These are phyloP conservation scores for Polia nebulosa DNA, from an alignment of 2,888 invertebrate species.

Conservation along the genomic window DNA sequence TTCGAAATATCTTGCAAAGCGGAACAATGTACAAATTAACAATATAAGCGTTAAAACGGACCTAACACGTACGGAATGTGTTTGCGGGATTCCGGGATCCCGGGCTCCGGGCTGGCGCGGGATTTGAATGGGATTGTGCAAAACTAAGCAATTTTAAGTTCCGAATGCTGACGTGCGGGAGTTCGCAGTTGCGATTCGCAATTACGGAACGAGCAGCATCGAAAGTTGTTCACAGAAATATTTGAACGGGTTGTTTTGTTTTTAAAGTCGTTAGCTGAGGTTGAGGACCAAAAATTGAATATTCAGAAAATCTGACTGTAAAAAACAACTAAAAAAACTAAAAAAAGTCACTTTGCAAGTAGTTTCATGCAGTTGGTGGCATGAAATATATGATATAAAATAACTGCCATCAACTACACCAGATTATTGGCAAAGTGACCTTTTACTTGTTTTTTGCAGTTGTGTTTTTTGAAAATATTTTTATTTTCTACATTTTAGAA, in stretches of 20 bases:
- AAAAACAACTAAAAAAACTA: too few relatives aligned
- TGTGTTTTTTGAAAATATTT: too few relatives aligned
- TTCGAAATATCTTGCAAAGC: slow-evolving; percentile 47
- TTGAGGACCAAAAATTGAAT: neutral
- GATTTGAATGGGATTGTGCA: slow-evolving; percentile 53
- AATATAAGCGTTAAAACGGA: slow-evolving; percentile 55
- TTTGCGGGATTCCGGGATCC: slow-evolving; percentile 42
- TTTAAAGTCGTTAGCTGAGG: neutral
- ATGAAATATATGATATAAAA: too few relatives aligned
- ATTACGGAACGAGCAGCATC: slow-evolving; percentile 19
- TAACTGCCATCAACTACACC: too few relatives aligned
- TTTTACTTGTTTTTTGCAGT: too few relatives aligned
- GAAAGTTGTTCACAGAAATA: slow-evolving; percentile 16
- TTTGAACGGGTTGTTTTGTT: slow-evolving; percentile 5
- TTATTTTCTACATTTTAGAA: too few relatives aligned
- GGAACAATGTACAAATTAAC: slow-evolving; percentile 61
- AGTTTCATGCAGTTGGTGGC: too few relatives aligned
- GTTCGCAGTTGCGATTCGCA: slow-evolving; percentile 25
- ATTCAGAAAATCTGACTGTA: too few relatives aligned
- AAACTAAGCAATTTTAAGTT: slow-evolving; percentile 60
- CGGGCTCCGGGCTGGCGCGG: slow-evolving; percentile 20
- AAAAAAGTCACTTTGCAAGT: too few relatives aligned
- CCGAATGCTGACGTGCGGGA: slow-evolving; percentile 32
- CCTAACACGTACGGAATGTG: slow-evolving; percentile 53
- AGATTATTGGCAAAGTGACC: too few relatives aligned